Evolutionary conservation across 2,888 invertebrate genomes (phyloP), one percentile per base, ranked within the genome.

Genomic region (Cyclophora punctaria): DNA sequence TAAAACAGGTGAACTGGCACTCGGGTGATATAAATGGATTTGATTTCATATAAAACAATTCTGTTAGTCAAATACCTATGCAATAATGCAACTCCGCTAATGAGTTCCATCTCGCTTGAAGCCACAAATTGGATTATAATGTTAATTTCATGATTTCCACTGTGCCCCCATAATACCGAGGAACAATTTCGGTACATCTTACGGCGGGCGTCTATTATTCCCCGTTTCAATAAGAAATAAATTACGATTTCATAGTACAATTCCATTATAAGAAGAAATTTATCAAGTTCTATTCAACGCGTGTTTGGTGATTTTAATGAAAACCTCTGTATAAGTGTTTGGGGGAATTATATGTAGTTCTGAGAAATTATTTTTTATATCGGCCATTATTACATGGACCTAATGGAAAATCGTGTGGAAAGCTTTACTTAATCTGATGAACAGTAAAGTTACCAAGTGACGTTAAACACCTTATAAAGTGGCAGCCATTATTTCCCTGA

Each of bases 181-280:
- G 79, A 80, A 81, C 78, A 76, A 56, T 51, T 50, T 52, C 50
- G 51, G 49, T 65, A 69, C 74, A 71, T 78, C 78, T 78, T 72
- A 75, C 78, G 78, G 80, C 69, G 76, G 69, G 75, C 79, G 78
- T 77, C 83, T 80, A 83, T 85, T 87, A 84, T 85, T 20, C 80
- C 83, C 80, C 82, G 77, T 84, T 86, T 84, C 87, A 85, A 87
- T 86, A 83, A 84, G 87, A 87, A 84, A 86, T 87, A 86, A 87
- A 87, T 85, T 87, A 83, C 80, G 80, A 84, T 84, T 86, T 84
- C 83, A 85, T 87, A 86, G 85, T 87, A 86, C 80, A 76, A 83
- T 87, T 79, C 84, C 80, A 84, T 84, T 83, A 82, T 76, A 75
- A 70, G 73, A 66, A 76, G 75, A 79, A 80, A 83, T 83, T 80